These are phyloP conservation scores for Phymanthus crucifer DNA, from an alignment of 92 coral and sea anemone species.

Conservation along the genomic window DNA sequence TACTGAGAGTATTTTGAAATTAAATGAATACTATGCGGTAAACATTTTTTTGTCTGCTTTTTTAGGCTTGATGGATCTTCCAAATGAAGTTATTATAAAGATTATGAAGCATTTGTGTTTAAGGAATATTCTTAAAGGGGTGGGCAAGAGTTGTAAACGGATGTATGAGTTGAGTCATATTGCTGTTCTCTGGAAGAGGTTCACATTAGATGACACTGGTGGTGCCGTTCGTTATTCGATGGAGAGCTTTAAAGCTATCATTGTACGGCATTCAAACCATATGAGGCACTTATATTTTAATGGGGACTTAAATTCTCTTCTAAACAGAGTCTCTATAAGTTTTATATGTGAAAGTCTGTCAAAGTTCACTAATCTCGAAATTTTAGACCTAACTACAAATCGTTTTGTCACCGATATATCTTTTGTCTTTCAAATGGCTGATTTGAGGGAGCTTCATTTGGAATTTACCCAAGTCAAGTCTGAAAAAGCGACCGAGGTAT, in stretches of 20 bases:
- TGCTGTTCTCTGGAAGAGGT: constrained; percentile 13
- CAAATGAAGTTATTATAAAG: constrained; percentile 7
- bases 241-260: constrained; percentile 12
- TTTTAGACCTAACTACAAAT: constrained; percentile 18
- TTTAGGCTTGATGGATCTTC: constrained; percentile 15
- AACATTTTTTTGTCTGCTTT: constrained; percentile 7
- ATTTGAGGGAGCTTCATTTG: constrained; percentile 19
- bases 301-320: constrained; percentile 8
- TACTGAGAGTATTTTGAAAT: neutral
- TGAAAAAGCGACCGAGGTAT: constrained; percentile 5
- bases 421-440: constrained; percentile 15
- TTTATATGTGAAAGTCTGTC: constrained; percentile 1
- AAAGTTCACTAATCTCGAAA: constrained; percentile 3
- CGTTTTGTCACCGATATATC: constrained; percentile 12
- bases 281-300: constrained; percentile 15
- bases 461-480: constrained; percentile 19
- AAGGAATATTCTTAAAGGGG: constrained; percentile 6
- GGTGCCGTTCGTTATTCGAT: constrained; percentile 7
- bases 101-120: constrained; percentile 16
- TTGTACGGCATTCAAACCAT: neutral
- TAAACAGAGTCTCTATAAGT: constrained; percentile 1
- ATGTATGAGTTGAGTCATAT: constrained; percentile 12
- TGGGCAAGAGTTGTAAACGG: constrained; percentile 10
- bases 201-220: constrained; percentile 11
- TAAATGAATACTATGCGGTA: neutral